Evolutionary conservation across 2,888 invertebrate genomes (phyloP), one percentile per base, ranked within the genome.

Genomic region (Eudemis profundana): DNA sequence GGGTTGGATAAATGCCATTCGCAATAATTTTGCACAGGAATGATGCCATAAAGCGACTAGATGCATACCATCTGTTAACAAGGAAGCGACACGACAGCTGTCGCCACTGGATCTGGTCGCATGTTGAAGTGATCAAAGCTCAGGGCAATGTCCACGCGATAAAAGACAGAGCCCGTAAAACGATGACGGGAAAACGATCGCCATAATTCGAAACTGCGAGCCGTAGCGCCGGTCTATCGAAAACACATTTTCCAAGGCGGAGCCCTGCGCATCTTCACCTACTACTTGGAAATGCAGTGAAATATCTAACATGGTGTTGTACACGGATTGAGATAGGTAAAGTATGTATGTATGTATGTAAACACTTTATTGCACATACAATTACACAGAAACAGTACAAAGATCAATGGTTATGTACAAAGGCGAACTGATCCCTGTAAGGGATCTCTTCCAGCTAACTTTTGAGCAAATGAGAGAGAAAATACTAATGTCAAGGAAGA

Each of bases 191-290:
- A 14, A 50, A 59, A 53, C 64, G 64, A 54, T 42, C 33, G 57
- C 65, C 47, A 53, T 65, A 65, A 65, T 60, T 60, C 27, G 38
- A 27, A 64, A 64, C 50, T 57, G 57, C 51, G 19, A 40, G 21
- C 47, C 49, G 19, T 15, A 64, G 57, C 50, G 42, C 23, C 42
- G 36, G 42, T 65, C 51, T 63, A 69, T 70, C 61, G 67, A 65
- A 82, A 83, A 82, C 80, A 82, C 84, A 85, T 86, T 85, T 85
- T 81, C 82, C 19, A 36, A 33, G 38, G 33, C 44, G 19, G 38
- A 47, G 59, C 59, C 21, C 36, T 44, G 29, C 46, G 51, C 19
- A 38, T 50, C 46, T 62, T 46, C 27, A 51, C 51, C 38, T 51
- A 47, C 23, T 8, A 15, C 10, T 23, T 19, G 10, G 33, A 56